Evolutionary conservation across 2,113 vertebrate species (phyloP).

Genomic region (Astatoreochromis straeleni): DNA sequence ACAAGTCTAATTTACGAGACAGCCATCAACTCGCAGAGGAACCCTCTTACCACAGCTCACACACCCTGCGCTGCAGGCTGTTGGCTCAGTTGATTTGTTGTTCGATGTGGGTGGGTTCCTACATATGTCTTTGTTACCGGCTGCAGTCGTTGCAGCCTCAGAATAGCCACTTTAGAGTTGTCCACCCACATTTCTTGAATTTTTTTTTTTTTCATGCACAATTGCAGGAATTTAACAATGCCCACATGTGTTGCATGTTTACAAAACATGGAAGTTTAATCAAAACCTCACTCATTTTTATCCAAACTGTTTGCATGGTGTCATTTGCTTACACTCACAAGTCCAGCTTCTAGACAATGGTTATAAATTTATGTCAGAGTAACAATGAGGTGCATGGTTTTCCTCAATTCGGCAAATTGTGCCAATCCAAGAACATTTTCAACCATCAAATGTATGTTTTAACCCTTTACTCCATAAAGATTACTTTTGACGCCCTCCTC

Average conservation of each 20-base stretch:
- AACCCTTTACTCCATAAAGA: not conserved
- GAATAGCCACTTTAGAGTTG: not conserved
- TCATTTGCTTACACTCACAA: slow-evolving; percentile 54
- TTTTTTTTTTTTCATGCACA: not conserved
- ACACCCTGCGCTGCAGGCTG: not conserved
- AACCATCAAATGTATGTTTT: not conserved
- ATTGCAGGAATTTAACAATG: slow-evolving; percentile 25
- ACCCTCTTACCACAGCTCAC: not conserved
- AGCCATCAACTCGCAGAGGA: not conserved
- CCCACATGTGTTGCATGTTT: slow-evolving; percentile 61
- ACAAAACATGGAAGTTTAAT: slow-evolving; percentile 53
- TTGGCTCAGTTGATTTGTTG: not conserved
- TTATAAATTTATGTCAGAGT: slow-evolving; percentile 3
- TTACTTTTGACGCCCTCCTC: not conserved
- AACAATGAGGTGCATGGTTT: not conserved
- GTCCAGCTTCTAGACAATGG: slow-evolving; percentile 32
- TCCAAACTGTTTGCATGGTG: slow-evolving; percentile 47
- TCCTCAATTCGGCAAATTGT: not conserved
- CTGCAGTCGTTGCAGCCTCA: not conserved
- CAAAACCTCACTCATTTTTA: slow-evolving; percentile 54
- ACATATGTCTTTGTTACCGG: not conserved
- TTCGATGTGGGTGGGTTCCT: slow-evolving; percentile 31
- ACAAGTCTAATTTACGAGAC: slow-evolving; percentile 24
- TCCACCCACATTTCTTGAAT: not conserved
- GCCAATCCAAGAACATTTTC: not conserved